These are phyloP conservation scores for Macrosiphum euphorbiae DNA, from an alignment of 2,888 invertebrate genomes.

Conservation along the genomic window DNA sequence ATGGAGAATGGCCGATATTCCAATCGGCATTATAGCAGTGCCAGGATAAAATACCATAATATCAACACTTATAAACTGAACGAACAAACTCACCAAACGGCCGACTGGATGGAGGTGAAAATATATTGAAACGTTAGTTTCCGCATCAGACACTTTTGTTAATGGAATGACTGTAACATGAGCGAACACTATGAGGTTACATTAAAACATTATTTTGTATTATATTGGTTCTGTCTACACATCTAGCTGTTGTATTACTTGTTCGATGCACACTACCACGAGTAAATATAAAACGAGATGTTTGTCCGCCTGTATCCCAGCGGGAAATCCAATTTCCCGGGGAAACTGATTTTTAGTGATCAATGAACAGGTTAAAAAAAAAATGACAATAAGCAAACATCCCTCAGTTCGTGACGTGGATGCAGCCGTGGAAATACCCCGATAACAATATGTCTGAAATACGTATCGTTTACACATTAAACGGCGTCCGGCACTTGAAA, in stretches of 20 bases:
- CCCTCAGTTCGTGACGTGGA: neutral
- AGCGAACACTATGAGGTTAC: neutral
- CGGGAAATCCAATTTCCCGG: neutral
- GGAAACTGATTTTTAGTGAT: neutral
- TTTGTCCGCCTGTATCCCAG: neutral
- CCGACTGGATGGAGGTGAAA: neutral
- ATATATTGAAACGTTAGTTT: conserved; percentile 6
- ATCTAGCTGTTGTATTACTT: neutral
- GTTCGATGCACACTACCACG: neutral
- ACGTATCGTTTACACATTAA: neutral
- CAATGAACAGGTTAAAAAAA: neutral
- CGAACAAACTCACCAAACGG: neutral
- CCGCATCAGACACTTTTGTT: neutral
- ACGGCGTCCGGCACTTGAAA: neutral
- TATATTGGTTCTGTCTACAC: neutral
- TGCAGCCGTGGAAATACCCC: neutral
- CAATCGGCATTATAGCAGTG: neutral
- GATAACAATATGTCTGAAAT: neutral
- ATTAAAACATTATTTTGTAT: conserved; percentile 21
- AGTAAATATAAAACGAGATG: neutral
- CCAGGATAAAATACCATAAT: neutral
- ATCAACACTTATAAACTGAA: neutral
- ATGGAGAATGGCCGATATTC: neutral
- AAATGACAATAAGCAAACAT: neutral
- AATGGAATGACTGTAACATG: conserved; percentile 26